Evolutionary conservation across 2,888 invertebrate species (phyloP), one percentile per base, ranked within the genome.

Genomic region (Sphaerophoria taeniata): DNA sequence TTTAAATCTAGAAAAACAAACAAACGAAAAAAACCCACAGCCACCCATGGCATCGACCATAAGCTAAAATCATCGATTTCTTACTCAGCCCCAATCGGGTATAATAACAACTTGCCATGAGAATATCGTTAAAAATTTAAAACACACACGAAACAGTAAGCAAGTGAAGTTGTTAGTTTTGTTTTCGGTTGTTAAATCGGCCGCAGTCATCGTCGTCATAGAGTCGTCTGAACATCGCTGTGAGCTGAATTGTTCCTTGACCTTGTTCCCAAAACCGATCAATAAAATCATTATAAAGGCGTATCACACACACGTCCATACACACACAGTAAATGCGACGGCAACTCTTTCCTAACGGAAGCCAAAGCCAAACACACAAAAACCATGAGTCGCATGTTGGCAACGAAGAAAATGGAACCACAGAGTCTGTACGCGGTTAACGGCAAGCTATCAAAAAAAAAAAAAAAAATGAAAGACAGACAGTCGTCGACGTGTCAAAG

Each of bases 231-330:
- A 3, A 43, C 14, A 16, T 73, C 34, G 4, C 53, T 33, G 76
- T 61, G 47, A 31, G 56, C 49, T 56, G 81, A 65, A 81, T 80
- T 85, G 69, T 85, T 81, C 85, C 85, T 85, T 85, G 85, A 85
- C 85, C 85, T 81, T 85, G 85, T 85, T 85, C 81, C 85, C 81
- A 63, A 85, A 85, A 81, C 70, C 85, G 73, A 80, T 81, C 85
- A 73, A 85, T 85, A 85, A 70, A 81, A 81, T 85, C 81, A 85
- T 77, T 73, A 85, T 63, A 82, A 51, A 74, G 51, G 78, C 65
- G 70, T 78, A 71, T 74, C 78, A 70, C 39, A 39, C 6, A 33
- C 58, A 61, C 58, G 69, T 14, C n/a, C 31, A 39, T 12, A 63
- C n/a, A 43, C 4, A 43, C 11, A 33, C 63, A 47, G 34, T 63